These are phyloP conservation scores for Bufotes viridis DNA, from an alignment of 2,797 vertebrate species.

Conservation along the genomic window DNA sequence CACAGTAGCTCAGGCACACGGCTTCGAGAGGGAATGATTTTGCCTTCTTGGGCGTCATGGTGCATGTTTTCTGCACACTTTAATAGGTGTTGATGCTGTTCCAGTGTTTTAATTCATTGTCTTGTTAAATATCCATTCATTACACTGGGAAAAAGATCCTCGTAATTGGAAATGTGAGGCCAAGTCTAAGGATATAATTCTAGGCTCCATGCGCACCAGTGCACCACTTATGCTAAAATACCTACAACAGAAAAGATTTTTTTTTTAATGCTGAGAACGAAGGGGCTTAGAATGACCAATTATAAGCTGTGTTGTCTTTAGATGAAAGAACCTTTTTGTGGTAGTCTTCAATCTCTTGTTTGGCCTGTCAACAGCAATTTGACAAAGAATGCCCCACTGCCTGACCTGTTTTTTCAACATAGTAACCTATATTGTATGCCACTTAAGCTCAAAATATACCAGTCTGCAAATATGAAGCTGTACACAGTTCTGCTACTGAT, in stretches of 20 bases:
- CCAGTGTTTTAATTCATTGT: conserved; percentile 39
- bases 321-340: conserved; percentile 80
- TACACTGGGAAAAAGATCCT: conserved; percentile 31
- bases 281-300: conserved; percentile 77
- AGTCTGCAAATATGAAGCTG: conserved; percentile 26
- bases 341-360: conserved; percentile 74
- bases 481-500: background rate
- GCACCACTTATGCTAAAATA: conserved; percentile 71
- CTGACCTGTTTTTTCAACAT: conserved; percentile 80
- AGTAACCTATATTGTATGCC: conserved; percentile 75
- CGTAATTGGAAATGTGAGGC: conserved; percentile 56
- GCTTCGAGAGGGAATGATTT: background rate
- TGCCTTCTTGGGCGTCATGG: conserved; percentile 10
- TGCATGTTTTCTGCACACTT: conserved; percentile 31
- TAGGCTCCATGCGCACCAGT: conserved; percentile 43
- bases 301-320: conserved; percentile 74
- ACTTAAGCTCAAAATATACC: conserved; percentile 68
- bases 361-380: conserved; percentile 82
- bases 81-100: conserved; percentile 49
- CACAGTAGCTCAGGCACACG: background rate
- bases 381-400: conserved; percentile 73
- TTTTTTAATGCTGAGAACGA: conserved; percentile 69
- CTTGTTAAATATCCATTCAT: conserved; percentile 35
- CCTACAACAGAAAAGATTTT: conserved; percentile 67
- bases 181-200: conserved; percentile 39